Percentiles rank a stretch among this genome's conserved stretches.
Evolutionary conservation across 2,113 vertebrate species (phyloP).

Genomic region (Campylomormyrus numenius): DNA sequence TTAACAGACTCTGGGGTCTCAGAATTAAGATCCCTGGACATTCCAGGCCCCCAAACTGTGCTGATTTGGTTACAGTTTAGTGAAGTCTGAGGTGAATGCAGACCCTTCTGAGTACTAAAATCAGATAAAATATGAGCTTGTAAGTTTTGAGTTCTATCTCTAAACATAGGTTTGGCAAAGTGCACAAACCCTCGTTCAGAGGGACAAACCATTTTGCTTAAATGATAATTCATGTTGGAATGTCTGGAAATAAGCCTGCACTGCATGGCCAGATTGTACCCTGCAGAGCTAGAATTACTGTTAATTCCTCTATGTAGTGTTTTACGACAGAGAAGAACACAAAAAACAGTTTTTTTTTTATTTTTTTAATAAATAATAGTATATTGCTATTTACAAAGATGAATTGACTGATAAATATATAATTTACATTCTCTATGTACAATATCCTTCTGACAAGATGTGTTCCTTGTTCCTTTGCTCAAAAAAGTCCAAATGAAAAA

Average conservation of each 20-base stretch:
- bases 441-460: background rate
- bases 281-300: background rate
- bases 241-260: background rate
- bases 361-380: background rate
- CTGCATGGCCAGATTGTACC: background rate
- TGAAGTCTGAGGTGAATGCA: background rate
- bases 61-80: background rate
- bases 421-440: background rate
- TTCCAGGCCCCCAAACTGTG: background rate
- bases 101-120: background rate
- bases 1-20: background rate
- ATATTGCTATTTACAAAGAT: constrained; percentile 9
- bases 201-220: background rate
- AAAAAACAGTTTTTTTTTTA: background rate
- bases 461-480: constrained; percentile 13
- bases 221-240: background rate
- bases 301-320: background rate
- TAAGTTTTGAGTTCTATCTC: background rate
- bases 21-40: background rate
- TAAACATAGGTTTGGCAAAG: background rate
- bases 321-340: background rate
- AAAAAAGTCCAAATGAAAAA: constrained; percentile 36
- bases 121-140: background rate
- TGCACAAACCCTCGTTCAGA: background rate
- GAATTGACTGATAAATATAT: constrained; percentile 3